Evolutionary conservation across 2,113 vertebrate species (phyloP), one percentile per base, ranked within the genome.

Genomic region (Hipposideros armiger): DNA sequence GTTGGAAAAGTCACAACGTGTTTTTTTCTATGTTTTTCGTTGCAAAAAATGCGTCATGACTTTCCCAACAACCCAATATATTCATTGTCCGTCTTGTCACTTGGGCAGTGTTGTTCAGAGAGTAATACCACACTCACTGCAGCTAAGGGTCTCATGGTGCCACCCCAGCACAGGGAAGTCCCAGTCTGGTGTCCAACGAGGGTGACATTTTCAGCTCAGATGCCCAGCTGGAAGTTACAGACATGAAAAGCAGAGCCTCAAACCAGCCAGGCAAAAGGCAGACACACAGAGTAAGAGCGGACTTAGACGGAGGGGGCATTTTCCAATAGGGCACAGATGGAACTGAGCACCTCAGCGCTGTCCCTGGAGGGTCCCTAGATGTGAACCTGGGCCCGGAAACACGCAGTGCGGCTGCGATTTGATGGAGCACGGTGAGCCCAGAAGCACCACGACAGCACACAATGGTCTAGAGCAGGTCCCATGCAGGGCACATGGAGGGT

Each of bases 401-500:
- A 85, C 1, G 10, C 47, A 50, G 15, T 0, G 60, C 36, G 5
- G 47, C 47, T 50, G 13, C 0, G 50, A 16, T 30, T 67, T 60
- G 60, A 19, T 11, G 73, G 42, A 20, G 20, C 7, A 42, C 3
- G 0, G 13, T 7, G 7, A 13, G 24, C 45, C 42, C 42, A n/a
- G 58, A 26, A 47, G 64, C 26, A 69, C 22, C 1, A 9, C 20
- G 32, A 15, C 5, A 87, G 47, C 8, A 22, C 4, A 24, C 2
- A 6, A n/a, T 9, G 5, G 28, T 64, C 14, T 52, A 30, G 4
- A 52, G 11, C 9, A 17, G 84, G 16, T 22, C 42, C 3, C 17
- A 10, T 9, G 2, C 0, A 13, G 5, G 15, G 4, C 17, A 45
- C 4, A 13, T 0, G 47, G 56, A 26, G 5, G n/a, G 42, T 67